Evolutionary conservation across 2,888 invertebrate species (phyloP).

Genomic region (Sericinus montela): DNA sequence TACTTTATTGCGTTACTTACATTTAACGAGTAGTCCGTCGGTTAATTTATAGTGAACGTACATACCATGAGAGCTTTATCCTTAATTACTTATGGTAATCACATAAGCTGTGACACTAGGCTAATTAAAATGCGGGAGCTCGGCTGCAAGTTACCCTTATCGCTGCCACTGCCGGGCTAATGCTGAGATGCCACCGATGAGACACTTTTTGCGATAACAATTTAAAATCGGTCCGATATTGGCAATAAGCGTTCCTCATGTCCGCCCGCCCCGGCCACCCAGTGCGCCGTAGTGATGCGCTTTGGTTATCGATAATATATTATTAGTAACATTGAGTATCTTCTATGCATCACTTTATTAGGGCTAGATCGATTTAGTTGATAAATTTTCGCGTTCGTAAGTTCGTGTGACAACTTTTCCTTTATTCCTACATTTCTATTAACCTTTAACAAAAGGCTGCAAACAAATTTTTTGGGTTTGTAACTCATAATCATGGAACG

Average conservation of each 20-base stretch:
- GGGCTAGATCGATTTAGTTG: too few relatives aligned
- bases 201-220: neutral
- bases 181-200: neutral
- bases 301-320: neutral
- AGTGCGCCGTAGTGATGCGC: conserved; percentile 1
- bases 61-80: neutral
- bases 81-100: neutral
- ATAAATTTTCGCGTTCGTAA: too few relatives aligned
- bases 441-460: too few relatives aligned
- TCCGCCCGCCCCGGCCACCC: conserved; percentile 1
- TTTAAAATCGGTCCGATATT: conserved; percentile 5
- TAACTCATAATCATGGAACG: too few relatives aligned
- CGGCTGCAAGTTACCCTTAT: neutral
- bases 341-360: too few relatives aligned
- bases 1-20: too few relatives aligned
- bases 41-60: neutral
- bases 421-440: too few relatives aligned
- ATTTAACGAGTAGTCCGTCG: neutral
- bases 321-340: too few relatives aligned
- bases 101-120: neutral
- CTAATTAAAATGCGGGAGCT: neutral
- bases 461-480: too few relatives aligned
- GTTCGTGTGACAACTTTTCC: too few relatives aligned
- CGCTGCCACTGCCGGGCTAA: neutral
- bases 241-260: conserved; percentile 3